Evolutionary conservation across 2,888 invertebrate species (phyloP).

Genomic region (Volucella zonaria): DNA sequence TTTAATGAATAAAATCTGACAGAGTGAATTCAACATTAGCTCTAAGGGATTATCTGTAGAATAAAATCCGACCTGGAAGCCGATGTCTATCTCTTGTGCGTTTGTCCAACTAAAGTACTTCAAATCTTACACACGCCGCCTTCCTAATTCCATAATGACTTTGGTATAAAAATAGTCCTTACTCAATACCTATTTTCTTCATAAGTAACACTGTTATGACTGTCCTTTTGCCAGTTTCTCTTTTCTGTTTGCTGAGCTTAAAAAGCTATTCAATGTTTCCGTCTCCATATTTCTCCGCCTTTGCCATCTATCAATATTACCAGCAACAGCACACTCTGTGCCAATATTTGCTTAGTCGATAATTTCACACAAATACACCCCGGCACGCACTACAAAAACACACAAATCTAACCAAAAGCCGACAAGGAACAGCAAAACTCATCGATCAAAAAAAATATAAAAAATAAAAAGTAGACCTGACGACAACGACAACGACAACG

Average conservation of each 20-base stretch:
- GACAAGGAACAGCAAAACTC: conserved; percentile 34
- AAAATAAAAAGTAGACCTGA: too few relatives aligned
- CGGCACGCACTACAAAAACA: conserved; percentile 1
- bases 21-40: too few relatives aligned
- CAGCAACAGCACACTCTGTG: conserved; percentile 10
- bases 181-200: too few relatives aligned
- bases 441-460: conserved; percentile 39
- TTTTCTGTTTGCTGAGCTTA: conserved; percentile 39
- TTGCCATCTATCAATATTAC: background rate
- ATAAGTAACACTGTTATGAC: background rate
- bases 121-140: too few relatives aligned
- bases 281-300: conserved; percentile 5
- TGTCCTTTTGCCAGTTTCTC: conserved; percentile 1
- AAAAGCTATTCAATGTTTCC: conserved; percentile 16
- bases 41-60: too few relatives aligned
- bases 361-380: conserved; percentile 17
- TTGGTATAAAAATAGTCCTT: too few relatives aligned
- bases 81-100: too few relatives aligned
- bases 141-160: too few relatives aligned
- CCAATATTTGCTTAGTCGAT: conserved; percentile 41
- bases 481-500: too few relatives aligned
- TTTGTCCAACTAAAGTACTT: too few relatives aligned
- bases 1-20: too few relatives aligned
- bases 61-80: too few relatives aligned
- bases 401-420: conserved; percentile 22